Percentiles rank a stretch among this genome's conserved stretches.
phyloP scores from a whole-genome alignment of 1,140 invertebrate genomes.

The Atopsyche davidsoni region DNA sequence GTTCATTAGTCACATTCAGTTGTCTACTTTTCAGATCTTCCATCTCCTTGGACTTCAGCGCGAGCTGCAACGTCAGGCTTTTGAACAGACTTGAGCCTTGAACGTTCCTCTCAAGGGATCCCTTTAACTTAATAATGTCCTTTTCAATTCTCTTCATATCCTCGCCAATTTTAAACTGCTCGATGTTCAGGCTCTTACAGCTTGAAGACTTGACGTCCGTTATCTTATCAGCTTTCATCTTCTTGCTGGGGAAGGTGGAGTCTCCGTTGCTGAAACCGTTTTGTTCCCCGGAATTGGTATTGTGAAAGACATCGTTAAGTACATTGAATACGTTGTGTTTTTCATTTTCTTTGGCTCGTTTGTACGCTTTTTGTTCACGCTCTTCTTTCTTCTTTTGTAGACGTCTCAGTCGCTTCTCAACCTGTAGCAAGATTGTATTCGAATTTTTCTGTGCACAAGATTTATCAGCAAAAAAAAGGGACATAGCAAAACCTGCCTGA shows the following conservation, averaged over 20 bases:
- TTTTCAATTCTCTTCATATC: constrained; percentile 61
- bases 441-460: too few species aligned
- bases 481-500: too few species aligned
- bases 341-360: constrained; percentile 51
- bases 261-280: too few species aligned
- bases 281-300: constrained; percentile 52
- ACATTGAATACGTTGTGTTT: constrained; percentile 72
- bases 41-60: constrained; percentile 57
- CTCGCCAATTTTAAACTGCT: constrained; percentile 67
- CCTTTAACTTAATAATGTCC: constrained; percentile 61
- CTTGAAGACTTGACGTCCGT: constrained; percentile 52
- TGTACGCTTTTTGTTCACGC: constrained; percentile 55
- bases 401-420: constrained; percentile 61
- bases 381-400: constrained; percentile 59
- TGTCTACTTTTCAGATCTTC: constrained; percentile 53
- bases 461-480: too few species aligned
- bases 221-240: constrained; percentile 15
- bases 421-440: constrained; percentile 48
- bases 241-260: constrained; percentile 29
- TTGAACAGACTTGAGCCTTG: constrained; percentile 52
- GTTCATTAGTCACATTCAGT: constrained; percentile 59
- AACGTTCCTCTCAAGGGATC: constrained; percentile 55
- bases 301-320: constrained; percentile 72
- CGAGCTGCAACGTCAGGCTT: constrained; percentile 54
- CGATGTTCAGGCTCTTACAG: constrained; percentile 65